Base-by-base conservation (phyloP, 2,888 invertebrate genomes). In the Agriotes lineatus region DNA sequence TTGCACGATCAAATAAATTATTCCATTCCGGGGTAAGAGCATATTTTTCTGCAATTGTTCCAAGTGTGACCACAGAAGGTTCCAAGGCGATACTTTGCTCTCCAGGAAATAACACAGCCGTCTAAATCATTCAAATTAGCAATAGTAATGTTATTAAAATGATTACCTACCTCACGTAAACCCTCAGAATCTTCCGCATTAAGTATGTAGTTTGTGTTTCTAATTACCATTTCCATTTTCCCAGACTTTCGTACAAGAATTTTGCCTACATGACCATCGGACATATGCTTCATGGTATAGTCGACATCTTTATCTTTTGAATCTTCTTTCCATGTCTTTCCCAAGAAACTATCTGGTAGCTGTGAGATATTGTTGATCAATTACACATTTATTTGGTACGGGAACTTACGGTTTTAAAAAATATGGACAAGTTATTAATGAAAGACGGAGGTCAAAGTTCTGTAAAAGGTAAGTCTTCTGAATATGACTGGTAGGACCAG, bases 211-310 rank as follows among this genome's bases (percentile, higher is more conserved):
- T 73, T 78, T 33, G 78, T 76, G 59, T 72, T 71, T 25, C 82
- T 82, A 50, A 83, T 78, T n/a, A 77, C 71, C 9, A 83, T 74
- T 64, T 83, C 80, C 62, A 82, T 77, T 75, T 76, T 79, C 5
- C 83, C 83, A 6, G 83, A 83, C 71, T 76, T 75, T 52, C 80
- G 73, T n/a, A 81, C 73, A 12, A 77, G 48, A 59, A 83, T 70
- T 75, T 80, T 82, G 9, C 84, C 84, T 52, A 83, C 79, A 76
- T 81, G 77, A 2, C 84, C 83, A 73, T 83, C 84, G 5, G 76
- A 66, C 81, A 83, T 81, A 42, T 79, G 76, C 52, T 69, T 72
- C 57, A 83, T 14, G 1, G 57, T 50, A 54, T 59, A 67, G 37
- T 54, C 62, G 35, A 48, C 12, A 58, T 71, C 22, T 2, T 50